Evolutionary conservation across 2,888 invertebrate genomes (phyloP).

Genomic region (Tetragonisca angustula): DNA sequence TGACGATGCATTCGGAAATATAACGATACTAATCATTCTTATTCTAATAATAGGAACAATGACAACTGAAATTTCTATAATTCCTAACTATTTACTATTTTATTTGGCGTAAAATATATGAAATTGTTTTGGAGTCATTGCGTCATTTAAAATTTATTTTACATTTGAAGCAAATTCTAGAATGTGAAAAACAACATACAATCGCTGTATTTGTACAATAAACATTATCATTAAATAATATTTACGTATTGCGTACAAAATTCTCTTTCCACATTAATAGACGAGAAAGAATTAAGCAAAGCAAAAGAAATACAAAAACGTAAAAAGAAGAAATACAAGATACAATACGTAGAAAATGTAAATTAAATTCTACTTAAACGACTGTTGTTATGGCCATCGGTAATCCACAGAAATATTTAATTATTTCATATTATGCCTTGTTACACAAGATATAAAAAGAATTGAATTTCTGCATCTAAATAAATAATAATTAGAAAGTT

Average conservation of each 20-base stretch:
- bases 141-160: conserved; percentile 15
- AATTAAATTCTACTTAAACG: neutral
- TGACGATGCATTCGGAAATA: conserved; percentile 49
- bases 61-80: neutral
- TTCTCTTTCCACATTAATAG: neutral
- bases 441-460: neutral
- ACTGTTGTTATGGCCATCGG: neutral
- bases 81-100: neutral
- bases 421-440: neutral
- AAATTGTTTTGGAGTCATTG: conserved; percentile 9
- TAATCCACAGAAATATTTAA: neutral
- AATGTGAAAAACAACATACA: neutral
- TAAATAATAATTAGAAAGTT: neutral
- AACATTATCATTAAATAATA: neutral
- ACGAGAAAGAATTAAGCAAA: neutral
- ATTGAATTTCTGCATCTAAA: neutral
- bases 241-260: neutral
- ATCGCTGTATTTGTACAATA: neutral
- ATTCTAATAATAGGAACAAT: neutral
- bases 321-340: neutral
- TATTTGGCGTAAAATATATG: neutral
- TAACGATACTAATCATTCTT: conserved; percentile 29
- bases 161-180: neutral
- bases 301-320: neutral
- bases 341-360: neutral